Percentiles rank a stretch among this genome's conserved stretches.
phyloP scores from a whole-genome alignment of 2,113 vertebrate species.

The Poicephalus meyeri region DNA sequence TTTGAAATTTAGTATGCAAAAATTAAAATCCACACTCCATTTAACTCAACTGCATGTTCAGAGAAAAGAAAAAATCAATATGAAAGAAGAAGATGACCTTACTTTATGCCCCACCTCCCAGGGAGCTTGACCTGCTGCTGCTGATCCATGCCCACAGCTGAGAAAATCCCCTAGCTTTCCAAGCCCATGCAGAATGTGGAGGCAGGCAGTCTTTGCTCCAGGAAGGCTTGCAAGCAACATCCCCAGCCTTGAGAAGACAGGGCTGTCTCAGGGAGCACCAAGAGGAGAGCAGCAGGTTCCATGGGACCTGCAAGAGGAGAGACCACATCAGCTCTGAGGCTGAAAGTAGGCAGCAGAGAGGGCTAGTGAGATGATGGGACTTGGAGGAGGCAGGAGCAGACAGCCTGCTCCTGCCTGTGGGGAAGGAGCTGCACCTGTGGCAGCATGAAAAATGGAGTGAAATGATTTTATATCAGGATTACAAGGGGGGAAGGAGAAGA shows the following conservation, averaged over 20 bases:
- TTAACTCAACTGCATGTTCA: not conserved
- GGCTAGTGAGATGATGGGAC: rapidly evolving
- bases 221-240: not conserved
- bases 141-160: not conserved
- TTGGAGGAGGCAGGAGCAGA: not conserved
- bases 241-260: not conserved
- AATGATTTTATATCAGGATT: not conserved
- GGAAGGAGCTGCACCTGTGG: not conserved
- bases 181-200: rapidly evolving
- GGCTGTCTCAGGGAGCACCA: rapidly evolving
- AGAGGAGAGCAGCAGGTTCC: not conserved
- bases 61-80: not conserved
- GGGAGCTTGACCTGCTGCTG: not conserved
- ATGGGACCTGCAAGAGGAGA: not conserved
- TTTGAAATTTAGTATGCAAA: not conserved
- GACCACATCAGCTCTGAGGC: not conserved
- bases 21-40: not conserved
- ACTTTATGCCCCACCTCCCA: not conserved
- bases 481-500: not conserved
- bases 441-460: not conserved
- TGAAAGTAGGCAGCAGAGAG: not conserved
- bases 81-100: rapidly evolving
- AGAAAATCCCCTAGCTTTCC: not conserved
- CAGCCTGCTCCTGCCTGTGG: not conserved
- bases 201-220: not conserved